phyloP scores from a whole-genome alignment of 2,797 vertebrate genomes.

The Helicolenus hilgendorfi region DNA sequence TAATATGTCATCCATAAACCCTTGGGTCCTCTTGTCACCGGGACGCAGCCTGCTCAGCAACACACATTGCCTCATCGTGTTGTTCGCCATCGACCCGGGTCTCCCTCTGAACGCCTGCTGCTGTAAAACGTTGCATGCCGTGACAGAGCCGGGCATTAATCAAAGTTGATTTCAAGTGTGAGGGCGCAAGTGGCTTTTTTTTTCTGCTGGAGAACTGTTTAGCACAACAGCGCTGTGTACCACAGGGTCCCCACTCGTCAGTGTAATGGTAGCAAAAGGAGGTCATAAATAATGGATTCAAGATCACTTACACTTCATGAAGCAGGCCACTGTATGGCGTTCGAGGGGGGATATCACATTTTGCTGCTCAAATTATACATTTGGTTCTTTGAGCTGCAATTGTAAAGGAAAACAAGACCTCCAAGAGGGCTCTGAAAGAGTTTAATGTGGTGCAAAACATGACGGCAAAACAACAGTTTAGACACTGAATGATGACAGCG shows the following conservation, averaged over 20 bases:
- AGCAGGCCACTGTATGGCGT: slow-evolving; percentile 75
- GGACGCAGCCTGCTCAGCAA: slow-evolving; percentile 47
- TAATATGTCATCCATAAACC: slow-evolving; percentile 86
- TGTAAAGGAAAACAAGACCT: slow-evolving; percentile 81
- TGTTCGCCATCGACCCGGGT: slow-evolving; percentile 66
- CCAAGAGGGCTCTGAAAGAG: slow-evolving; percentile 65
- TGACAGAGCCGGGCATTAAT: slow-evolving; percentile 81
- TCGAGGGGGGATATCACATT: slow-evolving; percentile 69
- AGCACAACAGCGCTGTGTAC: slow-evolving; percentile 83
- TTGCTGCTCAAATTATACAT: slow-evolving; percentile 76
- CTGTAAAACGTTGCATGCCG: slow-evolving; percentile 75
- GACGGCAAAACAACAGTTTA: slow-evolving; percentile 79
- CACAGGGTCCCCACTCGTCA: slow-evolving; percentile 78
- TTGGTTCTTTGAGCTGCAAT: slow-evolving; percentile 64
- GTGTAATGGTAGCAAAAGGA: slow-evolving; percentile 87
- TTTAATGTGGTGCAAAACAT: slow-evolving; percentile 70
- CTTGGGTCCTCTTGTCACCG: slow-evolving; percentile 65
- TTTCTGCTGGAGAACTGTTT: slow-evolving; percentile 83
- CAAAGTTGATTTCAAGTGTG: slow-evolving; percentile 84
- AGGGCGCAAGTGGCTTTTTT: slow-evolving; percentile 77
- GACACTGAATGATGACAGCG: slow-evolving; percentile 18
- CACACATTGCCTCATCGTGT: slow-evolving; percentile 55
- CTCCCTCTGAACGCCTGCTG: slow-evolving; percentile 51
- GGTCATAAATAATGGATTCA: slow-evolving; percentile 91
- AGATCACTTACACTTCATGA: slow-evolving; percentile 90